Evolutionary conservation across 2,888 invertebrate genomes (phyloP), one percentile per base, ranked within the genome.

Genomic region (Pollenia amentaria): DNA sequence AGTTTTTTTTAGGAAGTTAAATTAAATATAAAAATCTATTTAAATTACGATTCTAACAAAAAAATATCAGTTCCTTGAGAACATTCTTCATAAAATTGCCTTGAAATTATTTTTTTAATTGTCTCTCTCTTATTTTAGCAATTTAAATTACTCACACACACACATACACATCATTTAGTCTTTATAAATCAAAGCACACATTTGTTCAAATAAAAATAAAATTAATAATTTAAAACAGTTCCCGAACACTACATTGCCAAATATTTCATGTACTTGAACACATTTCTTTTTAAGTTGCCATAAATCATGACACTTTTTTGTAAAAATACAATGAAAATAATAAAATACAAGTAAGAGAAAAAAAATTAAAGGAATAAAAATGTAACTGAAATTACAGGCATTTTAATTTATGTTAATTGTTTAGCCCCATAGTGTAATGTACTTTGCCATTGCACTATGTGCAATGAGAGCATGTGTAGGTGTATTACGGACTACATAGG

Each of bases 381-480:
- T 80, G 16, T 44, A 29, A 65, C 38, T 44, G 40, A 64, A 72
- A 72, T 55, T 64, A 80, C 72, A 55, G 53, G 38, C 53, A 55
- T 46, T 80, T 80, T 72, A 80, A 80, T 80, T 80, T 80, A 80
- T 80, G 80, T 80, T 72, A 80, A 80, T 80, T 80, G 72, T 53
- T 75, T 72, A 55, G 64, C 9, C 80, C 80, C 80, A 80, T 64
- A 72, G 80, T 80, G 80, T 72, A 80, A 46, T 46, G 29, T 29
- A 29, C 3, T 29, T 29, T 29, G 29, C 29, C 29, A 12, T 12
- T 12, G 11, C 10, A 46, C 12, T 12, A 12, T 46, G 46, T 46
- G 10, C 10, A 12, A 12, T 78, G 69, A 70, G 40, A 42, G 69
- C 48, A 70, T 46, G 80, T 38, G 46, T 55, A 72, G 46, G n/a